Evolutionary conservation across 2,888 invertebrate species (phyloP).

Genomic region (Scaptodrosophila latifasciaeformis): DNA sequence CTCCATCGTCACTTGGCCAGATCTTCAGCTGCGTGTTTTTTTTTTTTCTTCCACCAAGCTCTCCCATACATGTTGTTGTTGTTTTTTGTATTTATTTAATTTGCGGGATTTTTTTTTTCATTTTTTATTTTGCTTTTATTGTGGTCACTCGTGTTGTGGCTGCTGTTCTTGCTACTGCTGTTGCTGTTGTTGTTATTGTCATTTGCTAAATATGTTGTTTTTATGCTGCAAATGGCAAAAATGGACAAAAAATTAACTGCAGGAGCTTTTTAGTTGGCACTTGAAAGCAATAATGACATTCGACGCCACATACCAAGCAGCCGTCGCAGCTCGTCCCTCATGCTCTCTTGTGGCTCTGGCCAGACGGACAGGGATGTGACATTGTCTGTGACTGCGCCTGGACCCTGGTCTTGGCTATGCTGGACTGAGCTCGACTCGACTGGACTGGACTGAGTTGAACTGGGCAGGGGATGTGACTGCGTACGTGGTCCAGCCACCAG

Average conservation of each 20-base stretch:
- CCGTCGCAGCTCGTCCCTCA: conserved; percentile 26
- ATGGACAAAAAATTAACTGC: conserved; percentile 64
- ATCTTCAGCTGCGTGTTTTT: neutral
- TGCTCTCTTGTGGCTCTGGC: neutral
- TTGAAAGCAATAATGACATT: conserved; percentile 72
- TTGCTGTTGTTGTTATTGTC: conserved; percentile 62
- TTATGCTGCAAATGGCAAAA: conserved; percentile 62
- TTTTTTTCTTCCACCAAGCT: too few relatives aligned
- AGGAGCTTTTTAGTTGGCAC: conserved; percentile 72
- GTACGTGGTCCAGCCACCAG: conserved; percentile 44
- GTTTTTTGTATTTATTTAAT: conserved; percentile 69
- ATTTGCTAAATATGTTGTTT: conserved; percentile 73
- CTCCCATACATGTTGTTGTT: too few relatives aligned
- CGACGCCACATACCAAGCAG: conserved; percentile 73
- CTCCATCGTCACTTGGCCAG: conserved; percentile 19
- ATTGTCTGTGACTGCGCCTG: neutral
- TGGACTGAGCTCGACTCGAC: too few relatives aligned
- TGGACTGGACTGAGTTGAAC: too few relatives aligned
- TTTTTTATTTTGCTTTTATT: neutral
- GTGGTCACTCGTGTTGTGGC: conserved; percentile 18
- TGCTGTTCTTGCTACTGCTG: conserved; percentile 25
- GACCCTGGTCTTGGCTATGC: too few relatives aligned
- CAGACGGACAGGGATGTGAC: conserved; percentile 14
- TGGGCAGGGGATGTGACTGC: neutral
- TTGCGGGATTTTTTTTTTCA: conserved; percentile 52